Percentiles rank a stretch among this genome's conserved stretches.
phyloP scores from a whole-genome alignment of 2,797 vertebrate species.

The Alcedo atthis region DNA sequence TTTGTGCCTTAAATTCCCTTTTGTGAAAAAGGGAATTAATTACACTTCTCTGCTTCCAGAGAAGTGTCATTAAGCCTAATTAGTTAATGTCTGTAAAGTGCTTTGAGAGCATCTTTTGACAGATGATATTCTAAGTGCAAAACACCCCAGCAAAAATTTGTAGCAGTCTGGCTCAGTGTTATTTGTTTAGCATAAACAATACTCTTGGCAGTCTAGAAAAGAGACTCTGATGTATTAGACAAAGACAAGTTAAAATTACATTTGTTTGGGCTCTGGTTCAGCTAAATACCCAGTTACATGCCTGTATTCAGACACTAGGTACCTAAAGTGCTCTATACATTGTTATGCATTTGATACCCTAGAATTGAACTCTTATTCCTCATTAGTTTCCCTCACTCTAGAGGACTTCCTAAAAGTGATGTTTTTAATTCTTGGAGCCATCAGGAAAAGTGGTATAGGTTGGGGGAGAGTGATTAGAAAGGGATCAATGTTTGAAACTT shows the following conservation, averaged over 20 bases:
- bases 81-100: constrained; percentile 56
- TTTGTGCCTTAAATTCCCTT: constrained; percentile 12
- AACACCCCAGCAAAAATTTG: background rate
- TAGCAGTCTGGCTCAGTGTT: background rate
- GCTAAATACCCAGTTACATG: background rate
- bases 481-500: background rate
- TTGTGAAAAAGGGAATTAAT: constrained; percentile 46
- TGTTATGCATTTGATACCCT: background rate
- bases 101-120: constrained; percentile 56
- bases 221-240: background rate
- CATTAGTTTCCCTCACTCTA: background rate
- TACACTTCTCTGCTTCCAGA: constrained; percentile 37
- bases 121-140: constrained; percentile 53
- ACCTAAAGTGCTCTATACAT: background rate
- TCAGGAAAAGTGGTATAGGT: background rate
- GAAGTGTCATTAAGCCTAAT: constrained; percentile 59
- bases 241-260: constrained; percentile 8
- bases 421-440: background rate
- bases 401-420: background rate
- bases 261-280: background rate
- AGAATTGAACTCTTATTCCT: background rate
- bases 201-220: background rate
- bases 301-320: background rate
- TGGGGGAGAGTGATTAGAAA: background rate
- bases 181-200: constrained; percentile 36